Evolutionary conservation across 1,140 invertebrate species (phyloP), one percentile per base, ranked within the genome.

Genomic region (Tetragonula clypearis): DNA sequence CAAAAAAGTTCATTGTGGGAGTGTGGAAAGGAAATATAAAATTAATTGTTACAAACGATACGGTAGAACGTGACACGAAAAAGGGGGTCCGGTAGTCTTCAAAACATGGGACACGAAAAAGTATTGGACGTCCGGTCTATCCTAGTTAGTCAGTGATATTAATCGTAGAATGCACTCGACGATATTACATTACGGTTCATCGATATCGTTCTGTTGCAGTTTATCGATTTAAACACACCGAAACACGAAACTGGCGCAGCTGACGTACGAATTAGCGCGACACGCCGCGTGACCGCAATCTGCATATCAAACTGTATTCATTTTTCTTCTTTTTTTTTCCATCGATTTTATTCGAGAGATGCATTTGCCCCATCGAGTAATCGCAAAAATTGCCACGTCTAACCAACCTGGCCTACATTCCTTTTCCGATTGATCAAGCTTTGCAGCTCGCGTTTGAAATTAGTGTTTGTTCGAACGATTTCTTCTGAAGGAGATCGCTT

Each of bases 161-260:
- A 49, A 8, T 49, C 41, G 41, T 49, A 56, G 86, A 72, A 77
- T 23, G 26, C 35, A 35, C 49, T 84, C 9, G 23, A 23, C 82
- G 58, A 65, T 80, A 77, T 79, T 76, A n/a, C 58, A 68, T 72
- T 41, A 49, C n/a, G 41, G 35, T 84, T 71, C 82, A 69, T 79
- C n/a, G 73, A 56, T 6, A 65, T 84, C 30, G 69, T 9, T 30
- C 6, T 56, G 6, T 66, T 2, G 26, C 17, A 17, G 26, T 8
- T 30, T 17, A 58, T 82, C 30, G 71, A 74, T 65, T 56, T n/a
- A 75, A 66, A 66, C 74, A 56, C 15, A 15, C 4, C 6, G 0
- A 21, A 65, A 65, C 56, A 0, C 15, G 65, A 21, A 21, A 8
- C 23, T 71, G 30, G 15, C 15, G 5, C 78, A 41, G n/a, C 56